phyloP scores from a whole-genome alignment of 2,797 vertebrate species.

The Cheracebus regulus region DNA sequence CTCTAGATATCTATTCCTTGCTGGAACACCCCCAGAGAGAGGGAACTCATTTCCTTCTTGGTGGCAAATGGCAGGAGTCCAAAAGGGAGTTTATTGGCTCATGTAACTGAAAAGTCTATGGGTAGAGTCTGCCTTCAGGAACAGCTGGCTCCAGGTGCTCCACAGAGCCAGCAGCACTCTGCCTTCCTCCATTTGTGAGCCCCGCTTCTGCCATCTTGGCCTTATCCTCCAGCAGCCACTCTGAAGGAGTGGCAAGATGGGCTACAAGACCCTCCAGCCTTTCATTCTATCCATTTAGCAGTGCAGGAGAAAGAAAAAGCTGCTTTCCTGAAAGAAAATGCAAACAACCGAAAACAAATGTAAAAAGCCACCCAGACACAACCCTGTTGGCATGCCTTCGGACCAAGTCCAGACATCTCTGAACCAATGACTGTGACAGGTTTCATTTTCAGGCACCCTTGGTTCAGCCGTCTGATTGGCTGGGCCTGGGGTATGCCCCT shows the following conservation, averaged over 20 bases:
- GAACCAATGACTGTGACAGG: neutral
- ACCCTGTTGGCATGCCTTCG: neutral
- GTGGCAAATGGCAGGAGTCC: neutral
- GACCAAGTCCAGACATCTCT: neutral
- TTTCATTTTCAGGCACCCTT: neutral
- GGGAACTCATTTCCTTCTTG: neutral
- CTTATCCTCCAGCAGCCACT: neutral
- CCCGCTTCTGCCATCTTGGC: neutral
- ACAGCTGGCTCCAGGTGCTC: neutral
- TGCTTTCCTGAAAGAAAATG: neutral
- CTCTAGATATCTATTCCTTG: neutral
- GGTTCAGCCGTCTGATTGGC: neutral
- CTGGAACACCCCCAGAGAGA: neutral
- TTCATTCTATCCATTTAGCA: neutral
- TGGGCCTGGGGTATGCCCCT: neutral
- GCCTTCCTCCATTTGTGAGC: neutral
- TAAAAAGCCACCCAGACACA: neutral
- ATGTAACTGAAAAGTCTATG: neutral
- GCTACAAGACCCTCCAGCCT: neutral
- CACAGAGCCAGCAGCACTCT: neutral
- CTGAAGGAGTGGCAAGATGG: neutral
- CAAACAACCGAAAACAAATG: neutral
- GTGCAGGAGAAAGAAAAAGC: neutral
- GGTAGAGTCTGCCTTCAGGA: neutral
- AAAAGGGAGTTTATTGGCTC: neutral